These are phyloP conservation scores for Cataglyphis altisquamis DNA, from an alignment of 2,888 invertebrate species.

Conservation along the genomic window DNA sequence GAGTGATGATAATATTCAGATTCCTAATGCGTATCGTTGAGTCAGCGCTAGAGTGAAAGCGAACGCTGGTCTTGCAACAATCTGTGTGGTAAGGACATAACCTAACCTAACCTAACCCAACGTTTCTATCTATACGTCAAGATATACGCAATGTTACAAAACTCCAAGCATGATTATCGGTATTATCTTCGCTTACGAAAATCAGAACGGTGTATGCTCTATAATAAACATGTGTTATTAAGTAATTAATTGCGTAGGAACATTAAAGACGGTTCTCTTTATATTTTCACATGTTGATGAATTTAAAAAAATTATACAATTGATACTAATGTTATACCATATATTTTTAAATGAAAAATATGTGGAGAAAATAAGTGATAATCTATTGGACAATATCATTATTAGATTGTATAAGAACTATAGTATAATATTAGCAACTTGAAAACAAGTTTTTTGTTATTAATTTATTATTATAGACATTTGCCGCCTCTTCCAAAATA, in stretches of 20 bases:
- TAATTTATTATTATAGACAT: background rate
- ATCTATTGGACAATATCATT: background rate
- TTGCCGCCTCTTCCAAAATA: background rate
- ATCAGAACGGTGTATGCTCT: background rate
- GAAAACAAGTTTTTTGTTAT: background rate
- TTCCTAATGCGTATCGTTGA: slow-evolving; percentile 5
- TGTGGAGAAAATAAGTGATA: background rate
- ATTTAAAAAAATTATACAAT: background rate
- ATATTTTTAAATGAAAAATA: background rate
- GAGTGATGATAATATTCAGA: background rate
- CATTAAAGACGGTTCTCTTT: background rate
- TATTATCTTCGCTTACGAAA: slow-evolving; percentile 18
- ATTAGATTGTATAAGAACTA: background rate
- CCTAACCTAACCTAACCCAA: slow-evolving; percentile 47
- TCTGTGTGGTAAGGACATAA: slow-evolving; percentile 46
- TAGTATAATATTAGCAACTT: background rate
- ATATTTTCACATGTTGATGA: background rate
- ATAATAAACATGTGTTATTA: background rate
- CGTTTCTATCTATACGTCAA: slow-evolving; percentile 33
- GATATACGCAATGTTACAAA: slow-evolving; percentile 55
- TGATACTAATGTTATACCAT: background rate
- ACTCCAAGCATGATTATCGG: slow-evolving; percentile 49
- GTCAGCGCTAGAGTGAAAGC: slow-evolving; percentile 62
- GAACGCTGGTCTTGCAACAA: slow-evolving; percentile 27
- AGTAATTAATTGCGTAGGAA: background rate